Conservation (phyloP, 2,888 invertebrate species). For the Nyleta sp. region DNA sequence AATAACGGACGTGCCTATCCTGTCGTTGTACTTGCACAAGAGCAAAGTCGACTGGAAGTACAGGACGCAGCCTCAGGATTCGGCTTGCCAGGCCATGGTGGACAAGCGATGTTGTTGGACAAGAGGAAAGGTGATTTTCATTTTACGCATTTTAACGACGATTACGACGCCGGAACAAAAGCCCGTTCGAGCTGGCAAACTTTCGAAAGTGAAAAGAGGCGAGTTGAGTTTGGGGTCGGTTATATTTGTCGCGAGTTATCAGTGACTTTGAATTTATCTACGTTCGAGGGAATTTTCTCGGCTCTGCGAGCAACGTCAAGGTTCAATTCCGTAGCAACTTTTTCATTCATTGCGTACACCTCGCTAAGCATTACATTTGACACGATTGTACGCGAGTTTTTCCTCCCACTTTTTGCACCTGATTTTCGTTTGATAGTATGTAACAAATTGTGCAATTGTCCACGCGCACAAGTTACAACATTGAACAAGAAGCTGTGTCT, state of each 20-base stretch:
- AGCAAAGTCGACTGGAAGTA: conserved; percentile 97
- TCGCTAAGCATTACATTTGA: too few relatives aligned
- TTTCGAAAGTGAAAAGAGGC: conserved; percentile 3
- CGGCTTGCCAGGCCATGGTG: conserved; percentile 94
- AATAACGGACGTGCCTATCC: conserved; percentile 92
- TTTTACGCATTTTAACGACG: too few relatives aligned
- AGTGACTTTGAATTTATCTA: neutral
- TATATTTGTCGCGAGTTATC: conserved; percentile 9
- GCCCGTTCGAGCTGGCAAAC: too few relatives aligned
- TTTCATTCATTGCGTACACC: conserved; percentile 3
- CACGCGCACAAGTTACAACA: neutral
- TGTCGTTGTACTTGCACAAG: conserved; percentile 94
- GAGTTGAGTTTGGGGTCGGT: neutral
- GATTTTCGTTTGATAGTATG: neutral
- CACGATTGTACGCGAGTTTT: neutral
- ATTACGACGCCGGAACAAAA: neutral
- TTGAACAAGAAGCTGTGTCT: neutral
- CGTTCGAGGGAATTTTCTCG: conserved; percentile 1
- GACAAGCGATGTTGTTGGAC: conserved; percentile 95
- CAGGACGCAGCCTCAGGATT: conserved; percentile 91
- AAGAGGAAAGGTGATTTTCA: conserved; percentile 87
- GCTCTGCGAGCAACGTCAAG: conserved; percentile 2
- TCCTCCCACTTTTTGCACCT: neutral
- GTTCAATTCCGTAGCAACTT: neutral
- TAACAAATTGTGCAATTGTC: conserved; percentile 6